Conservation (phyloP, 1,140 invertebrate genomes). For the Bombyx mori region DNA sequence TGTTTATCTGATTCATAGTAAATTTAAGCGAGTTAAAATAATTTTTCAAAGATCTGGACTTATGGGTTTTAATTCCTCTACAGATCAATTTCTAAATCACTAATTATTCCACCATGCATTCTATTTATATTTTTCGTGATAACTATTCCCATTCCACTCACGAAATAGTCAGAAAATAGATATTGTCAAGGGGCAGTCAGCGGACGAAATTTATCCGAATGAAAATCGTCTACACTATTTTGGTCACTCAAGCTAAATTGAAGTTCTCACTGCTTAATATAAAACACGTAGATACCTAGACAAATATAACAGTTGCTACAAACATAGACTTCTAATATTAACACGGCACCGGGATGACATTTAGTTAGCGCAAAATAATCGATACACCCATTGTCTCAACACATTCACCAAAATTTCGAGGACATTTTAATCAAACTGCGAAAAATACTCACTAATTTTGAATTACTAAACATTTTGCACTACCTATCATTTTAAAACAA, state of each 20-base stretch:
- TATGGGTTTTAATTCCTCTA: no score
- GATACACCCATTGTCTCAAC: slow-evolving; percentile 69
- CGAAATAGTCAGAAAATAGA: slow-evolving; percentile 35
- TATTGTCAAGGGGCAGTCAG: slow-evolving; percentile 31
- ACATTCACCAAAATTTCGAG: slow-evolving; percentile 55
- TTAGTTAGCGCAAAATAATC: slow-evolving; percentile 70
- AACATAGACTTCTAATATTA: slow-evolving; percentile 71
- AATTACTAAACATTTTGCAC: slow-evolving; percentile 8
- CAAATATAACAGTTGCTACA: slow-evolving; percentile 63
- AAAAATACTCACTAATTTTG: slow-evolving; percentile 18
- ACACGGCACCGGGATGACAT: slow-evolving; percentile 68
- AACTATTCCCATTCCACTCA: slow-evolving; percentile 15
- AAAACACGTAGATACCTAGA: slow-evolving; percentile 66
- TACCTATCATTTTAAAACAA: slow-evolving; percentile 20
- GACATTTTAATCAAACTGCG: slow-evolving; percentile 14
- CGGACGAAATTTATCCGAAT: slow-evolving; percentile 32
- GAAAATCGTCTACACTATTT: slow-evolving; percentile 46
- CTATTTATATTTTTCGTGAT: slow-evolving; percentile 8
- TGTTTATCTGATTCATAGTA: no score
- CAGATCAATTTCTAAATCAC: no score
- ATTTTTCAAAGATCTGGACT: no score
- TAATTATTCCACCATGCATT: not conserved
- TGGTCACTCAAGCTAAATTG: slow-evolving; percentile 48
- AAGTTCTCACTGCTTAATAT: slow-evolving; percentile 57
- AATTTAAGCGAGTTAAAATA: no score